Conservation (phyloP, 1,140 invertebrate species). For the Dermatophagoides farinae region DNA sequence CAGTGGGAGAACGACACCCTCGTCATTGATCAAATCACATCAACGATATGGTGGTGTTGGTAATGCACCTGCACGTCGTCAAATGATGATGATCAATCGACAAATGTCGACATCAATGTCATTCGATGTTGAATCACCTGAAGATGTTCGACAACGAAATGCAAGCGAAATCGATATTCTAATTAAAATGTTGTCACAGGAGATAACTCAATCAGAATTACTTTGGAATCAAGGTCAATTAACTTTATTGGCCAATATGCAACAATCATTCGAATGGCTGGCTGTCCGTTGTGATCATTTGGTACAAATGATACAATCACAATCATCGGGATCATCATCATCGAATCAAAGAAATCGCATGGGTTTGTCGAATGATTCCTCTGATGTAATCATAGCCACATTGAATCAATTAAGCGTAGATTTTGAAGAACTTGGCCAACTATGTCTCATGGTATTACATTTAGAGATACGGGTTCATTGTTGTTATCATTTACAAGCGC, state of each 20-base stretch:
- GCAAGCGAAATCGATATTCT: constrained; percentile 74
- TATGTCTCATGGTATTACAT: constrained; percentile 70
- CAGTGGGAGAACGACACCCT: not conserved
- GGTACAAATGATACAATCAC: constrained; percentile 22
- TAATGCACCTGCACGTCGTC: not conserved
- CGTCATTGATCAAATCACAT: not conserved
- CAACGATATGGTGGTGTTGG: not conserved
- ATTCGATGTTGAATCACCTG: constrained; percentile 30
- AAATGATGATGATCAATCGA: not conserved
- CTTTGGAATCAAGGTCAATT: constrained; percentile 52
- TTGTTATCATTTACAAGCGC: constrained; percentile 62
- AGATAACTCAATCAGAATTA: constrained; percentile 65
- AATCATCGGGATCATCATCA: not conserved
- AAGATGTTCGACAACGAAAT: constrained; percentile 56
- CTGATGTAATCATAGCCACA: constrained; percentile 11
- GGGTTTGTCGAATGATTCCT: not conserved
- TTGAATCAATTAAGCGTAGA: constrained; percentile 43
- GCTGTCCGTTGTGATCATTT: constrained; percentile 29
- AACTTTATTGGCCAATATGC: constrained; percentile 59
- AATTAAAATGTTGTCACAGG: constrained; percentile 55
- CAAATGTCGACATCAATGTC: not conserved
- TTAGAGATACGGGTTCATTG: constrained; percentile 80
- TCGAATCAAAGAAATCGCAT: not conserved
- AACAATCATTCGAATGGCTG: constrained; percentile 75
- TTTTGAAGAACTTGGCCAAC: constrained; percentile 71